Conservation (phyloP, 2,888 invertebrate genomes). For the Tetropium fuscum region DNA sequence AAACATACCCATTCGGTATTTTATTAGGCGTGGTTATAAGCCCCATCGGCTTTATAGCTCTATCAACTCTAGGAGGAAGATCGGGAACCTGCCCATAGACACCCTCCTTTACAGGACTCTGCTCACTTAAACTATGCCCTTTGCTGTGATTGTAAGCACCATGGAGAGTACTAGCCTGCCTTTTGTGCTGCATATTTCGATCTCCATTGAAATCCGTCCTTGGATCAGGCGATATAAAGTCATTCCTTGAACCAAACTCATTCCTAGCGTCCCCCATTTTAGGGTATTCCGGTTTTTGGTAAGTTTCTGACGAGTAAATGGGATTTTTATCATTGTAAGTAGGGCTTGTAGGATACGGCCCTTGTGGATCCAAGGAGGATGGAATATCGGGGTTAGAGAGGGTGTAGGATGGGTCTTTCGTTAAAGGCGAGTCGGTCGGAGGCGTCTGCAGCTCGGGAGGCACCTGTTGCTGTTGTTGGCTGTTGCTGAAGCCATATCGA, state of each 20-base stretch:
- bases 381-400: slow-evolving; percentile 60
- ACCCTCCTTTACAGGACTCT: slow-evolving; percentile 59
- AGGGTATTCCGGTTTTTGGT: slow-evolving; percentile 46
- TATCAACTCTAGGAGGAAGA: slow-evolving; percentile 85
- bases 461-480: slow-evolving; percentile 44
- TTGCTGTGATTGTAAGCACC: slow-evolving; percentile 59
- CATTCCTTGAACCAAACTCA: slow-evolving; percentile 39
- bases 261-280: slow-evolving; percentile 47
- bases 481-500: slow-evolving; percentile 61
- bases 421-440: slow-evolving; percentile 48
- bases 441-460: slow-evolving; percentile 44
- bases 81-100: slow-evolving; percentile 73
- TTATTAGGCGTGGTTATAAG: slow-evolving; percentile 61
- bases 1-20: slow-evolving; percentile 58
- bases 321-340: slow-evolving; percentile 45
- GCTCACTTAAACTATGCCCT: slow-evolving; percentile 58
- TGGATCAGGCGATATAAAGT: slow-evolving; percentile 45
- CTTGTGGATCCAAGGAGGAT: slow-evolving; percentile 51
- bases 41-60: slow-evolving; percentile 81
- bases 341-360: slow-evolving; percentile 52
- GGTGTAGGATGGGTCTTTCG: slow-evolving; percentile 59
- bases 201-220: slow-evolving; percentile 50
- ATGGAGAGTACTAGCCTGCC: slow-evolving; percentile 62
- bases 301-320: slow-evolving; percentile 46
- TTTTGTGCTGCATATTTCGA: slow-evolving; percentile 59